These are phyloP conservation scores for Schlechtendalia chinensis DNA, from an alignment of 1,140 invertebrate species.

Conservation along the genomic window DNA sequence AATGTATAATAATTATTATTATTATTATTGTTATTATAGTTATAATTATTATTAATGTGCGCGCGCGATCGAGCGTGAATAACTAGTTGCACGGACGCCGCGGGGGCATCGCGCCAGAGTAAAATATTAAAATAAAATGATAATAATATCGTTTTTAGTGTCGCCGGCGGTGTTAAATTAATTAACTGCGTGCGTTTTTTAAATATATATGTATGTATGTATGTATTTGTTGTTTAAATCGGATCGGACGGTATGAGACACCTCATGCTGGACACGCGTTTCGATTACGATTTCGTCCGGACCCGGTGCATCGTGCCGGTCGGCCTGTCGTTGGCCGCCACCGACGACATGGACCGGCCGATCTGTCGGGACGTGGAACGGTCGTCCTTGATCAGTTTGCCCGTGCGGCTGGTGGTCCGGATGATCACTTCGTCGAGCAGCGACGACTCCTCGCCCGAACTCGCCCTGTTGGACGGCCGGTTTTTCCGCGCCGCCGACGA, in stretches of 20 bases:
- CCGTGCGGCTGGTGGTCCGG: constrained; percentile 27
- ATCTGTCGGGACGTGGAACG: constrained; percentile 27
- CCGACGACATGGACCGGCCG: constrained; percentile 44
- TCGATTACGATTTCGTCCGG: constrained; percentile 6
- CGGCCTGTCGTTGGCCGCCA: background rate
- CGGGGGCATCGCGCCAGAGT: too few relatives aligned
- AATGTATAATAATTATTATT: background rate
- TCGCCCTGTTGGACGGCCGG: background rate
- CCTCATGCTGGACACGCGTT: too few relatives aligned
- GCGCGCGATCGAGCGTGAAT: background rate
- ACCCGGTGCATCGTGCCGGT: background rate
- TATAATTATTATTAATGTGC: background rate
- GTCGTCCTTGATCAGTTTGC: constrained; percentile 37
- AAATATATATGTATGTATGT: too few relatives aligned
- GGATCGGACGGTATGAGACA: too few relatives aligned
- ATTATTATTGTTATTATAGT: background rate
- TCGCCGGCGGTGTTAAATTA: too few relatives aligned
- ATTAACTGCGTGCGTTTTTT: too few relatives aligned
- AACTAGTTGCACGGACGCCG: background rate
- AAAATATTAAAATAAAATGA: too few relatives aligned
- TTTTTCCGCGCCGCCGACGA: background rate
- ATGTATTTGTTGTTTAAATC: too few relatives aligned
- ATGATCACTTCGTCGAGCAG: constrained; percentile 41
- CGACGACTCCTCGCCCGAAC: constrained; percentile 44
- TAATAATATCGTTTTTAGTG: too few relatives aligned